These are phyloP conservation scores for Epiblema foenella DNA, from an alignment of 2,888 invertebrate species.

Conservation along the genomic window DNA sequence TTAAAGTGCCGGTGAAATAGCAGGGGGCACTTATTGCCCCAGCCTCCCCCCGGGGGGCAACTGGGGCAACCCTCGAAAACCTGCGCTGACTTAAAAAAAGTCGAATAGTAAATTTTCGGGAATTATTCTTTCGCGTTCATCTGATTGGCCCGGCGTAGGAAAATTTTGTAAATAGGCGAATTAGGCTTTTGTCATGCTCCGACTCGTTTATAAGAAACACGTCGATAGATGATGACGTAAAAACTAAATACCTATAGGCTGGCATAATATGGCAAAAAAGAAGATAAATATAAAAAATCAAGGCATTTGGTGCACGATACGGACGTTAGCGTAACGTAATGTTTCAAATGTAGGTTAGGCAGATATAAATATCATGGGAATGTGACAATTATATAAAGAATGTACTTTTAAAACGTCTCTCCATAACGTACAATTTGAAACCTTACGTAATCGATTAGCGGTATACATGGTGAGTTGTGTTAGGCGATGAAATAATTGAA, in stretches of 20 bases:
- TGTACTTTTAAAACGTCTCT: no score
- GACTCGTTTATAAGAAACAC: neutral
- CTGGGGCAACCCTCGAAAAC: constrained; percentile 33
- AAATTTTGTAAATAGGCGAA: constrained; percentile 36
- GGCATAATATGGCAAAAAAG: no score
- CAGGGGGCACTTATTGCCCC: constrained; percentile 79
- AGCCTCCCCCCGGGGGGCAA: constrained; percentile 48
- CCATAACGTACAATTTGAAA: no score
- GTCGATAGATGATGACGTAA: neutral
- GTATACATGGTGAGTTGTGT: no score
- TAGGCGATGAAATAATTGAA: no score
- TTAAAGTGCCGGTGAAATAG: constrained; percentile 82
- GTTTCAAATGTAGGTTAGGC: no score
- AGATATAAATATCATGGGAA: no score
- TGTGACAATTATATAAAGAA: no score
- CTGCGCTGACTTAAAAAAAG: constrained; percentile 44
- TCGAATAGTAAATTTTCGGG: constrained; percentile 44
- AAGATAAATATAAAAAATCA: no score
- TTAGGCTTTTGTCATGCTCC: constrained; percentile 30
- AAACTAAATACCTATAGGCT: neutral
- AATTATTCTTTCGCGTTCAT: constrained; percentile 40
- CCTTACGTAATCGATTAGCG: no score
- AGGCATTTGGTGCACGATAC: no score
- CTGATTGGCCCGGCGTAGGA: constrained; percentile 34
- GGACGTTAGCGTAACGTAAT: no score